Evolutionary conservation across 2,113 vertebrate genomes (phyloP).

Genomic region (Hypocryptadius cinnamomeus): DNA sequence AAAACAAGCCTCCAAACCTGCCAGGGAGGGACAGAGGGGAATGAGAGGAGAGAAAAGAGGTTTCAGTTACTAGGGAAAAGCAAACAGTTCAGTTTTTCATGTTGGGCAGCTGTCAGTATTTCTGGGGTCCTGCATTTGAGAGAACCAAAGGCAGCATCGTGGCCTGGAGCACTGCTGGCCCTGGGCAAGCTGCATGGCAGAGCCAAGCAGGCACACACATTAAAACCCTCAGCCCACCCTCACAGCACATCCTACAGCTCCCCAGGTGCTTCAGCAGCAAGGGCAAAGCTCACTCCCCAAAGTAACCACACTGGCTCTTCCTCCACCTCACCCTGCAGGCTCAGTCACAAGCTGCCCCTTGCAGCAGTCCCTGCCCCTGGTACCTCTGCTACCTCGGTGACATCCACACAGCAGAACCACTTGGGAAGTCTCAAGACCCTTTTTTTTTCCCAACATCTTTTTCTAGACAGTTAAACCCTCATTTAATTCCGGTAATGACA

Average conservation of each 20-base stretch:
- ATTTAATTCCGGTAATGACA: background rate
- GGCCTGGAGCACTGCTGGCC: background rate
- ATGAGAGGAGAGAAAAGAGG: background rate
- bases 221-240: background rate
- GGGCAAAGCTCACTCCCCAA: background rate
- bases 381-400: background rate
- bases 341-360: background rate
- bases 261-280: background rate
- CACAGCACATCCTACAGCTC: background rate
- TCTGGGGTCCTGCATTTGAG: background rate
- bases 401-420: background rate
- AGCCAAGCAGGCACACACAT: background rate
- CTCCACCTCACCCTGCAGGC: background rate
- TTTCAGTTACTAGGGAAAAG: background rate
- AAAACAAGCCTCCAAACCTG: constrained; percentile 20
- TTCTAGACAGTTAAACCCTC: background rate
- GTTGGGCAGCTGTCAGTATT: background rate
- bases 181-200: background rate
- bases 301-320: background rate
- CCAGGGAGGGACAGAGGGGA: background rate
- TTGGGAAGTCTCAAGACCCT: background rate
- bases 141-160: background rate
- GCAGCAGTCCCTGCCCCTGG: background rate
- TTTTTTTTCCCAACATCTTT: background rate
- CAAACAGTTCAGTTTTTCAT: background rate